These are phyloP conservation scores for Xerus rutilus DNA, from an alignment of 2,797 vertebrate species.

Conservation along the genomic window DNA sequence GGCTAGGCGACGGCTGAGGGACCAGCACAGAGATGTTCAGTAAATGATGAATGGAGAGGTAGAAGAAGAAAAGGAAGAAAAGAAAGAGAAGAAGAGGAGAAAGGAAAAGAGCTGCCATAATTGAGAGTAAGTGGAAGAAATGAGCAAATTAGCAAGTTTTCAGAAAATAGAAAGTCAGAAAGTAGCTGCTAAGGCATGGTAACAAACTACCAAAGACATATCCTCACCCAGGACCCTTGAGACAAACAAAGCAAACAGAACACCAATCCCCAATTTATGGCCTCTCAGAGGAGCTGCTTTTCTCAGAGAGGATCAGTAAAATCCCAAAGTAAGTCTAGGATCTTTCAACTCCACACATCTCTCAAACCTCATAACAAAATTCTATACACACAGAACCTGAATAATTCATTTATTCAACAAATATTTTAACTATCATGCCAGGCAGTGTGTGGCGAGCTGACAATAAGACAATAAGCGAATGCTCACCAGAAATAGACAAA, in stretches of 20 bases:
- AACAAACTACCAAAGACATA: background rate
- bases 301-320: background rate
- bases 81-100: too few species aligned
- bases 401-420: conserved; percentile 37
- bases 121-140: background rate
- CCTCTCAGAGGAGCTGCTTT: background rate
- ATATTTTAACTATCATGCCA: background rate
- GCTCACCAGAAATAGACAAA: background rate
- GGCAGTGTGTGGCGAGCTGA: background rate
- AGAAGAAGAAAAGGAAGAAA: background rate
- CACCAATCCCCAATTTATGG: background rate
- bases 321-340: background rate
- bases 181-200: background rate
- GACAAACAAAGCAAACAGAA: background rate
- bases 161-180: conserved; percentile 22
- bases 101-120: background rate
- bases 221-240: background rate
- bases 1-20: background rate
- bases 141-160: conserved; percentile 7
- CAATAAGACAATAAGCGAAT: background rate
- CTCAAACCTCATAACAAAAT: background rate
- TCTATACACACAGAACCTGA: background rate
- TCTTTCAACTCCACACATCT: background rate
- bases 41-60: background rate
- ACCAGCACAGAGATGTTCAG: background rate